Percentiles rank a stretch among this genome's conserved stretches.
Evolutionary conservation across 2,888 invertebrate species (phyloP).

Genomic region (Chaetogeoica ovagalla): DNA sequence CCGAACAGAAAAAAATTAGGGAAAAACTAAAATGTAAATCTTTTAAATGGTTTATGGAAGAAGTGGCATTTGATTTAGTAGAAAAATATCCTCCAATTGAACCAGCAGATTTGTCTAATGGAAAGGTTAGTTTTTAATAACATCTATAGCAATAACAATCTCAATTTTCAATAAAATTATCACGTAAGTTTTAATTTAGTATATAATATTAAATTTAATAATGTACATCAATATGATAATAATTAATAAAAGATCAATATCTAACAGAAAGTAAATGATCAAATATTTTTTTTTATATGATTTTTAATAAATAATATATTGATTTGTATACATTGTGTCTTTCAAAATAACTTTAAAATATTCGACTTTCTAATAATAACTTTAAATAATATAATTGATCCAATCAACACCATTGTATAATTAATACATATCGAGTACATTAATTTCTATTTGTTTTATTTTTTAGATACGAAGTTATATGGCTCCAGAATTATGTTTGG

Average conservation of each 20-base stretch:
- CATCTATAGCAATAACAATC: too few relatives aligned
- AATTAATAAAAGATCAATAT: too few relatives aligned
- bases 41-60: constrained; percentile 93
- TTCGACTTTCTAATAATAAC: too few relatives aligned
- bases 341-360: background rate
- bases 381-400: background rate
- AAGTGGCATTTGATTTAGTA: constrained; percentile 86
- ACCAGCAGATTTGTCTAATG: constrained; percentile 79
- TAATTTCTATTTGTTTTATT: background rate
- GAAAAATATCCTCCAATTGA: constrained; percentile 86
- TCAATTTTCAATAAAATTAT: too few relatives aligned
- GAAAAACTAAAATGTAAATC: constrained; percentile 79
- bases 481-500: constrained; percentile 46
- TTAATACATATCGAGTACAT: too few relatives aligned
- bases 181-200: too few relatives aligned
- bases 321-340: background rate
- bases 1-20: constrained; percentile 75
- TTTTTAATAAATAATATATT: background rate
- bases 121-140: constrained; percentile 64
- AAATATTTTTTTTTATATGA: too few relatives aligned
- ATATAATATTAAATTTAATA: too few relatives aligned
- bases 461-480: constrained; percentile 36
- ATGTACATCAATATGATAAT: too few relatives aligned
- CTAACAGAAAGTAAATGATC: too few relatives aligned
- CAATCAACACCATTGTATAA: too few relatives aligned